Conservation (phyloP, 2,113 vertebrate genomes). For the Aleadryas rufinucha region DNA sequence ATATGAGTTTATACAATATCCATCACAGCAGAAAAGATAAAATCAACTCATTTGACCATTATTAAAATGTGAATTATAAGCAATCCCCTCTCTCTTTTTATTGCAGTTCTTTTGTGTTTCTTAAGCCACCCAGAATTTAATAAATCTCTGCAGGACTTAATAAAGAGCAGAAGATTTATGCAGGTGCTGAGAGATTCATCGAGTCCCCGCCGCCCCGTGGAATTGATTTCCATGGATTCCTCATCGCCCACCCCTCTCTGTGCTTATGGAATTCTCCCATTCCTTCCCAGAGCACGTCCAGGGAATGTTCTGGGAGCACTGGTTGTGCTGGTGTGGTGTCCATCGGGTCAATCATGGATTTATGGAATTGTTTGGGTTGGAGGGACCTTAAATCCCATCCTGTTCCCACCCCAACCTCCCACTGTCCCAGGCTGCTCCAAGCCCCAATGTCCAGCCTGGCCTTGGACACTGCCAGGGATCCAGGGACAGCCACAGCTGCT, state of each 20-base stretch:
- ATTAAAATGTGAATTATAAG: neutral
- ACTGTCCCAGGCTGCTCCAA: neutral
- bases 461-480: neutral
- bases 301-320: neutral
- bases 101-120: neutral
- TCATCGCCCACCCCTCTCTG: fast-evolving
- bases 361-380: neutral
- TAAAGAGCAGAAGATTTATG: neutral
- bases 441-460: fast-evolving
- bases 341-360: neutral
- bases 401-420: fast-evolving
- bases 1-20: neutral
- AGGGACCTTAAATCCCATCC: neutral
- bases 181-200: neutral
- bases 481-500: neutral
- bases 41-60: neutral
- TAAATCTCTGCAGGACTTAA: neutral
- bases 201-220: neutral
- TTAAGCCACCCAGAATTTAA: neutral
- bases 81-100: neutral
- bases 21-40: neutral
- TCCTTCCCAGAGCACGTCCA: neutral
- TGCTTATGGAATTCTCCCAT: fast-evolving
- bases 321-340: neutral
- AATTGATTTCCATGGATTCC: neutral